Evolutionary conservation across 2,797 vertebrate species (phyloP).

Genomic region (Pseudomugil gertrudae): DNA sequence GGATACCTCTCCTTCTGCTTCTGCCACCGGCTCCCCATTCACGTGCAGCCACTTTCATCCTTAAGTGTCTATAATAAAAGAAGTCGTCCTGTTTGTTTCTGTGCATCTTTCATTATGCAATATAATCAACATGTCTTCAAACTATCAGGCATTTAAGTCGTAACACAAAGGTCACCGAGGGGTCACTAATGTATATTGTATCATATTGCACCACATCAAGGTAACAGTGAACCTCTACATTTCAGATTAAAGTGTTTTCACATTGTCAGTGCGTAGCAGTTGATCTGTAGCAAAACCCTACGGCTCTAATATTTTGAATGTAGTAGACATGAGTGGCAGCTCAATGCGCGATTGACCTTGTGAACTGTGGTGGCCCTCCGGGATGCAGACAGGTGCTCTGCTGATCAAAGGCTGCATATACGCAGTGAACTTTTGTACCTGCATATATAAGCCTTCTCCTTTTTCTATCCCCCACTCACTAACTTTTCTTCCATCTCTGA

Average conservation of each 20-base stretch:
- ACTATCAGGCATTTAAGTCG: background rate
- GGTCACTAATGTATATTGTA: background rate
- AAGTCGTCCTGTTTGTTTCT: slow-evolving; percentile 20
- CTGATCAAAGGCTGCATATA: slow-evolving; percentile 70
- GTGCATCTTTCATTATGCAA: background rate
- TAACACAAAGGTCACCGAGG: slow-evolving; percentile 2
- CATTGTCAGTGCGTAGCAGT: background rate
- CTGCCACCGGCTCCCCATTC: slow-evolving; percentile 16
- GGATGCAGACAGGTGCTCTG: slow-evolving; percentile 55
- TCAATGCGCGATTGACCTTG: slow-evolving; percentile 55
- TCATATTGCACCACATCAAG: background rate
- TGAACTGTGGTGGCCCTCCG: slow-evolving; percentile 59
- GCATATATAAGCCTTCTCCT: slow-evolving; percentile 50
- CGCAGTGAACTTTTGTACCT: slow-evolving; percentile 62
- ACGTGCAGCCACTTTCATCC: slow-evolving; percentile 43
- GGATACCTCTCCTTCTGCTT: slow-evolving; percentile 41
- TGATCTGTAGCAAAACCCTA: slow-evolving; percentile 29
- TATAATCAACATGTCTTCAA: background rate
- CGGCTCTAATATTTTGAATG: slow-evolving; percentile 38
- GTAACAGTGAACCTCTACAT: slow-evolving; percentile 26
- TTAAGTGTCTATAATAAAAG: slow-evolving; percentile 38
- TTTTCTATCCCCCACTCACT: slow-evolving; percentile 41
- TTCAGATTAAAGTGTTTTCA: slow-evolving; percentile 27
- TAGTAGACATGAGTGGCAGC: slow-evolving; percentile 53
- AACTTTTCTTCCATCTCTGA: slow-evolving; percentile 46